Conservation (phyloP, 2,113 vertebrate genomes). For the Datnioides undecimradiatus region DNA sequence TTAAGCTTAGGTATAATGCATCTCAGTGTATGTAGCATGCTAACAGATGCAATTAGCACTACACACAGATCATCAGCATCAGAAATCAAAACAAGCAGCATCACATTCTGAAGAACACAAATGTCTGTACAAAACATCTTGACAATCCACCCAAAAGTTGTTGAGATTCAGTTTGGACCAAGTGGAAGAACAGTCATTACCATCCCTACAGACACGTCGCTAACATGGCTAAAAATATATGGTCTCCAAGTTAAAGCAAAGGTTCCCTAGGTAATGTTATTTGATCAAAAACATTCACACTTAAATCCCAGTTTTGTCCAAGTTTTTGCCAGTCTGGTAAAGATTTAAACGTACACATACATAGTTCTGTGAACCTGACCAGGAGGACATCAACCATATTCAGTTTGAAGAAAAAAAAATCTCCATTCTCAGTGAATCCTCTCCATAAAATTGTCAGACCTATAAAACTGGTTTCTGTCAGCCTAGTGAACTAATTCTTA, state of each 20-base stretch:
- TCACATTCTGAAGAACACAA: background rate
- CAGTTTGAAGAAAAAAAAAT: too few relatives aligned
- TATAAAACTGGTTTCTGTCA: constrained; percentile 31
- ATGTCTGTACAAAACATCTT: background rate
- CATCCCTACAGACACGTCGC: background rate
- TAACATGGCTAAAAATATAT: background rate
- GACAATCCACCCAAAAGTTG: background rate
- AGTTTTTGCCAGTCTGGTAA: background rate
- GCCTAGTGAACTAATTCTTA: constrained; percentile 55
- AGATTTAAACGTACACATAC: constrained; percentile 24
- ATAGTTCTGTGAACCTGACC: background rate
- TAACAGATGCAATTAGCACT: too few relatives aligned
- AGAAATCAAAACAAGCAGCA: too few relatives aligned
- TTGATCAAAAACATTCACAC: background rate
- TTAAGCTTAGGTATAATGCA: too few relatives aligned
- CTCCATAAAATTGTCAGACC: constrained; percentile 23
- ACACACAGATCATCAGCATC: too few relatives aligned
- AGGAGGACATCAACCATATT: too few relatives aligned
- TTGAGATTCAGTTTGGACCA: background rate
- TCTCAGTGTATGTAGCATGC: too few relatives aligned
- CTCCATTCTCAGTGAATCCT: constrained; percentile 8
- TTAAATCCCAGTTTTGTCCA: too few relatives aligned
- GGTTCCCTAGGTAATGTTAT: too few relatives aligned
- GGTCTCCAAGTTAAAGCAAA: too few relatives aligned
- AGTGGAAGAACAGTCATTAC: background rate